phyloP scores from a whole-genome alignment of 2,888 invertebrate species.

The Drepanosiphum platanoidis region DNA sequence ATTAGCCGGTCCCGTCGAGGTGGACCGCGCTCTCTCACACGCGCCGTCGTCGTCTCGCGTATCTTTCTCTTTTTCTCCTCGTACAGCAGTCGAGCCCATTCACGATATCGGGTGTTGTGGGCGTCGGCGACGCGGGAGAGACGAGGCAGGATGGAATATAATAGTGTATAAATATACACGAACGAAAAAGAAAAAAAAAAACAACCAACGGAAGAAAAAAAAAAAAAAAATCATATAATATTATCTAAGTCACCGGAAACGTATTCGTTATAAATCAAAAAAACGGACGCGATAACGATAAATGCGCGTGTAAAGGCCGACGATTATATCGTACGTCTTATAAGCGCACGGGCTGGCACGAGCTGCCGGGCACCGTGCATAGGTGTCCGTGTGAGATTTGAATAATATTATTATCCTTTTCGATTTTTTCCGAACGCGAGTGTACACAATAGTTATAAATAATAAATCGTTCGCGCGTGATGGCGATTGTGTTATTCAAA shows the following conservation, averaged over 20 bases:
- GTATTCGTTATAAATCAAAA: constrained; percentile 44
- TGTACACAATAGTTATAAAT: too few relatives aligned
- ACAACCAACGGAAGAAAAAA: too few relatives aligned
- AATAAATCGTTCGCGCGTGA: too few relatives aligned
- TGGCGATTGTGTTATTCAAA: too few relatives aligned
- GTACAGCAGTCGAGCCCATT: neutral
- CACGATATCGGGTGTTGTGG: constrained; percentile 47
- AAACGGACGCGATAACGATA: constrained; percentile 31
- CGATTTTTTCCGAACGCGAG: too few relatives aligned
- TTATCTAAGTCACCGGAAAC: constrained; percentile 59
- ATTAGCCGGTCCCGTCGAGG: constrained; percentile 57
- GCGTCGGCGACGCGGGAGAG: neutral
- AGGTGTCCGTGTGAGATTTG: too few relatives aligned
- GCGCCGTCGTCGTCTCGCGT: neutral
- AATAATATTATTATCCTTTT: too few relatives aligned
- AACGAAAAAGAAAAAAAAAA: too few relatives aligned
- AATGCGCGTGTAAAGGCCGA: neutral
- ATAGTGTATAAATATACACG: neutral
- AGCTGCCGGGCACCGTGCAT: too few relatives aligned
- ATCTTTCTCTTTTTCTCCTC: neutral
- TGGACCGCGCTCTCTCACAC: neutral
- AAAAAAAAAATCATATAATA: constrained; percentile 15
- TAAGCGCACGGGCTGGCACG: too few relatives aligned
- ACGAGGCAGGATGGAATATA: neutral
- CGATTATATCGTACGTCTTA: too few relatives aligned